Evolutionary conservation across 1,140 invertebrate species (phyloP), one percentile per base, ranked within the genome.

Genomic region (Homarus americanus): DNA sequence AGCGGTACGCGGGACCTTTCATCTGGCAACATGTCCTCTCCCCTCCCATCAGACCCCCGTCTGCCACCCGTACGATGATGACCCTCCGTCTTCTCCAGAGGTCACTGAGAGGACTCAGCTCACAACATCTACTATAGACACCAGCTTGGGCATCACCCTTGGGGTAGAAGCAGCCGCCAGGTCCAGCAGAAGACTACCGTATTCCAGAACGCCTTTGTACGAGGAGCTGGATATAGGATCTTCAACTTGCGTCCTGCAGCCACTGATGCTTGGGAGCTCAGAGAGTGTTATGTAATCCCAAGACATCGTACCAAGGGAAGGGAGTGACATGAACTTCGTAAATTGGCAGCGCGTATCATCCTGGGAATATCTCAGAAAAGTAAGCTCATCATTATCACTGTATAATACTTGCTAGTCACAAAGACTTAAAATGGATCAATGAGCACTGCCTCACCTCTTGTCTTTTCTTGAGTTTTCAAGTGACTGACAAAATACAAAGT

Each of bases 101-200:
- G 76, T 79, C 76, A 49, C 76, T 79, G 76, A 79, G 76, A 79
- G 76, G 76, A 79, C 76, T 79, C 76, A 79, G 76, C 76, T 79
- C 76, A 79, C 76, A 79, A 17, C 76, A 79, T 79, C 76, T 79
- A 79, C 28, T 79, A 79, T 79, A 79, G 76, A 79, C 38, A 24
- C 75, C 17, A 78, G 75, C 36, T 15, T 38, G 40, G 40, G 76
- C 76, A n/a, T 79, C 40, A 79, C 76, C 76, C 76, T 79, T 24
- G 36, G 76, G 17, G 76, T 79, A 20, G 76, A 79, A n/a, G 76
- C 76, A 5, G 76, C 76, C 32, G 28, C 40, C 36, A 79, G 76
- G 28, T 44, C 76, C n/a, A 32, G n/a, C 44, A 79, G 76, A 79
- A 44, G 76, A 49, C n/a, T 79, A 24, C 40, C 44, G 76, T 79